Conservation (phyloP, 2,113 vertebrate genomes). For the Jacana jacana region DNA sequence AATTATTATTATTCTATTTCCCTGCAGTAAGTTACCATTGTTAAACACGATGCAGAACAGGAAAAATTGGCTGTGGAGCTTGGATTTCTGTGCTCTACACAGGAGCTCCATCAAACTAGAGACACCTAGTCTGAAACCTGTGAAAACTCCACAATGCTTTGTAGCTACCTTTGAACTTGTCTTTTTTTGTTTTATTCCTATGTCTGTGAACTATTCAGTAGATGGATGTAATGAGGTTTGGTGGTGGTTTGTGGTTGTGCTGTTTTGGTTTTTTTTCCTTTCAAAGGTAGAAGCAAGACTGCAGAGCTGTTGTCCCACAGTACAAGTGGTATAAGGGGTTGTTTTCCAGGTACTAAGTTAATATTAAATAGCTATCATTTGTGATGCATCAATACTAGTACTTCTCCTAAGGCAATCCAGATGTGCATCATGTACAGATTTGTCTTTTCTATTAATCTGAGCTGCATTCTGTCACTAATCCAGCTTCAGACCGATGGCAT, state of each 20-base stretch:
- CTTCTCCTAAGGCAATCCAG: not conserved
- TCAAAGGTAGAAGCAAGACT: constrained; percentile 21
- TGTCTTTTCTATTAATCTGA: not conserved
- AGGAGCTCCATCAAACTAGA: not conserved
- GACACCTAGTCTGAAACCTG: not conserved
- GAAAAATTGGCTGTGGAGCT: not conserved
- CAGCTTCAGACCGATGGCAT: not conserved
- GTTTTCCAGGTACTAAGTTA: constrained; percentile 32
- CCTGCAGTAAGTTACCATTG: not conserved
- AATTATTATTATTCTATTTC: not conserved
- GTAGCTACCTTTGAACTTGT: not conserved
- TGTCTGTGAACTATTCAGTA: not conserved
- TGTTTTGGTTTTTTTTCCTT: not conserved
- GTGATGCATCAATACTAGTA: not conserved
- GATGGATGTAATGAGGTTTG: not conserved
- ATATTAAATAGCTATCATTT: not conserved
- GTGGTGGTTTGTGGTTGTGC: not conserved
- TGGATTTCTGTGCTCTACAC: not conserved
- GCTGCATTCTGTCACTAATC: not conserved
- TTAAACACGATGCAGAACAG: not conserved
- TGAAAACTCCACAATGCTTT: not conserved
- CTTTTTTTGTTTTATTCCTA: not conserved
- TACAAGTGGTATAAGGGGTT: not conserved
- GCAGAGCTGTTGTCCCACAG: not conserved
- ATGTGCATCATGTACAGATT: not conserved